Evolutionary conservation across 1,140 invertebrate species (phyloP), one percentile per base, ranked within the genome.

Genomic region (Heliothis virescens): DNA sequence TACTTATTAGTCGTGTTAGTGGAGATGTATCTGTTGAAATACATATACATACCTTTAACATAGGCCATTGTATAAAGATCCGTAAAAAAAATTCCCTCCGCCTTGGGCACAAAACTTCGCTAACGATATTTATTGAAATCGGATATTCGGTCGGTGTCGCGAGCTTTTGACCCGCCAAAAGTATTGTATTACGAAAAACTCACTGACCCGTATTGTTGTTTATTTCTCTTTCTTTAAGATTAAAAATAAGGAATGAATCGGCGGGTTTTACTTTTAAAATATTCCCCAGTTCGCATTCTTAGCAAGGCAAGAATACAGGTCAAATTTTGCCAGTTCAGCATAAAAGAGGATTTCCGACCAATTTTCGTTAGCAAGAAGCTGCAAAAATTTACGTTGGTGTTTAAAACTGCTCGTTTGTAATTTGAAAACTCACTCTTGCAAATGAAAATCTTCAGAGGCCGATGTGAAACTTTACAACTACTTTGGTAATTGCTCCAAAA

Each of bases 401-500:
- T 65, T 77, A 77, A 77, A 77, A 65, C 81, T 78, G 59, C 85
- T 85, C 79, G 81, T 78, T 84, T 79, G 79, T 85, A 87, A 88
- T 86, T 87, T 85, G 69, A 82, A 87, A 91, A 87, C 88, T 90
- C 82, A 87, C 87, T 90, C 74, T 85, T 83, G 74, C 80, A 86
- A 90, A 87, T 86, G 83, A 87, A 89, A 90, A 88, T 86, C 84
- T 86, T 87, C 87, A 82, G 86, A 82, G 85, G 84, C 83, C 84
- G 85, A 87, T 85, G 85, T 84, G 83, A 89, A 91, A 91, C 87
- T 91, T 90, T 83, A 83, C 82, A 88, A 90, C 89, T 90, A 91
- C 90, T 91, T 90, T 86, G 83, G 85, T 90, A 91, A 91, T 91
- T 91, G 89, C 89, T 87, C 88, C 83, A 82, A 88, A 91, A 91